Evolutionary conservation across 2,888 invertebrate genomes (phyloP), one percentile per base, ranked within the genome.

Genomic region (Liodrosophila aerea): DNA sequence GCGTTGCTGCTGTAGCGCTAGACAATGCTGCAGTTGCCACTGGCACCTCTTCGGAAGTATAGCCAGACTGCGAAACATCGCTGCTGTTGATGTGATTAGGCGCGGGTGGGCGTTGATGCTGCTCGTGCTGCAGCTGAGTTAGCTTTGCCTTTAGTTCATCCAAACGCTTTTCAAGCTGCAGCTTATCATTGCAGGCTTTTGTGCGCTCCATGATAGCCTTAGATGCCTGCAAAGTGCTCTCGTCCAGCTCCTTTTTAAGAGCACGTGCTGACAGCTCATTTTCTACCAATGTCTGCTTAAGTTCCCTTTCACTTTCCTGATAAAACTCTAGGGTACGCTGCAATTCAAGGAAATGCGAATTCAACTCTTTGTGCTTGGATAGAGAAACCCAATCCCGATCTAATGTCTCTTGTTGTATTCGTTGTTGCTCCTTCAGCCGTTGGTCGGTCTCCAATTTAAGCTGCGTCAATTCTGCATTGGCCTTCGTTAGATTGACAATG

Each of bases 201-300:
- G 94, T 94, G 76, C 95, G 92, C 76, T 96, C 95, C 31, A 95
- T 90, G 0, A 94, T 92, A 0, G 93, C 93, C 85, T 94, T 94
- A 0, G 95, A 95, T 13, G 94, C 94, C 65, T 94, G 92, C n/a
- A 95, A 90, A 0, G 93, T 93, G 0, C 94, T 92, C 65, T 93
- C 93, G 82, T 95, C 95, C 9, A 95, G 91, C 50, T 94, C 93
- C 57, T 93, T 92, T 52, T 93, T 91, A n/a, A 95, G 87, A 0
- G 91, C 88, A 12, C 93, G 91, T 53, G 93, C 91, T 11, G 91
- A 92, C 54, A 93, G 87, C 66, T 92, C 90, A 30, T 81, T 88
- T 12, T 89, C 88, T 2, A 89, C 76, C 0, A 90, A 73, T 1
- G 87, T 80, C 49, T 87, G 86, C 59, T 88, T 88, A 5, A 91